phyloP scores from a whole-genome alignment of 2,888 invertebrate species.

The Andrena flavipes region DNA sequence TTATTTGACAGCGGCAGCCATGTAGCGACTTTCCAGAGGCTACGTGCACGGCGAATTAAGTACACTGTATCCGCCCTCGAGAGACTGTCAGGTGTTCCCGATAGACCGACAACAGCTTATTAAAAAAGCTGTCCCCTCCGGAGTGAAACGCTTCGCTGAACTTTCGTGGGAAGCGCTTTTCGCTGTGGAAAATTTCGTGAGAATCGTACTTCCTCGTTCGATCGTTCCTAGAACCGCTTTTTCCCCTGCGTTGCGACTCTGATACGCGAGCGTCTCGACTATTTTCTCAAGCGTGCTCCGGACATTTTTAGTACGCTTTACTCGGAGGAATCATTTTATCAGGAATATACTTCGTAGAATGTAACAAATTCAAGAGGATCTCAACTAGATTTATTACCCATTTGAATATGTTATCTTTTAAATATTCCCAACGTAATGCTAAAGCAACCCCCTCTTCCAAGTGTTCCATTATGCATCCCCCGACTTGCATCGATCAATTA shows the following conservation, averaged over 20 bases:
- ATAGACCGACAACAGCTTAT: constrained; percentile 52
- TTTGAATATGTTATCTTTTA: no score
- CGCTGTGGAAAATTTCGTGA: constrained; percentile 45
- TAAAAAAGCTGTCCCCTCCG: constrained; percentile 50
- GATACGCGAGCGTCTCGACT: background rate
- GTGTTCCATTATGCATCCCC: no score
- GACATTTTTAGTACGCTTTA: background rate
- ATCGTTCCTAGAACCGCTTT: background rate
- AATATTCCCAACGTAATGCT: no score
- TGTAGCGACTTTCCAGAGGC: constrained; percentile 67
- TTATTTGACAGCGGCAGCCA: constrained; percentile 70
- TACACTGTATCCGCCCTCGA: constrained; percentile 55
- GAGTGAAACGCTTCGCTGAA: constrained; percentile 20
- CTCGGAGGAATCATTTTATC: no score
- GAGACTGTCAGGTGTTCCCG: constrained; percentile 60
- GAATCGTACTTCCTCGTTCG: constrained; percentile 43
- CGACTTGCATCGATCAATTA: constrained; percentile 15
- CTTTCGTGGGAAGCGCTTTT: constrained; percentile 50
- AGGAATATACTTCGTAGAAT: no score
- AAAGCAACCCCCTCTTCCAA: no score
- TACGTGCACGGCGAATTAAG: constrained; percentile 66
- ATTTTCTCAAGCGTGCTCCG: background rate
- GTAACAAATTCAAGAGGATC: no score
- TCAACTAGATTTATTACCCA: no score
- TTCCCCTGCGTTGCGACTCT: background rate